phyloP scores from a whole-genome alignment of 1,140 invertebrate genomes.

The Diorhabda sublineata region DNA sequence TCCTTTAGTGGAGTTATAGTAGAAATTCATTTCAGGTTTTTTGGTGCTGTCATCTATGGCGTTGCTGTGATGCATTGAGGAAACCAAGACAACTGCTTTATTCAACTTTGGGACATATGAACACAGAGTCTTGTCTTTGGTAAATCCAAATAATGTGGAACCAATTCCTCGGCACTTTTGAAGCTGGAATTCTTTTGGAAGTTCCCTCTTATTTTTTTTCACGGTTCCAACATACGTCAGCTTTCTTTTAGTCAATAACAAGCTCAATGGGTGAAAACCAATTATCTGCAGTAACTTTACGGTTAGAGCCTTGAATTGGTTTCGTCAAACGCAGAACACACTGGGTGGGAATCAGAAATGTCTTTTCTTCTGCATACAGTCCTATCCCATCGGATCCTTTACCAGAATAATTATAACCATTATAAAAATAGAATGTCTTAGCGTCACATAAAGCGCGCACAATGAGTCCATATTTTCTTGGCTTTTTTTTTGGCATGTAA shows the following conservation, averaged over 20 bases:
- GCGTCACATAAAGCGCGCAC: no score
- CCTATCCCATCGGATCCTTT: background rate
- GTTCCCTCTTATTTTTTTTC: conserved; percentile 40
- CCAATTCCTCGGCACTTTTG: conserved; percentile 18
- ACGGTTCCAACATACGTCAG: conserved; percentile 37
- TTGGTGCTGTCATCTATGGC: conserved; percentile 25
- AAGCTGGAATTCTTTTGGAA: conserved; percentile 37
- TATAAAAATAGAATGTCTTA: no score
- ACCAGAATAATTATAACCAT: background rate
- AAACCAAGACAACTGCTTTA: conserved; percentile 40
- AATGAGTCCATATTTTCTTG: no score
- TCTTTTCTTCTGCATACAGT: background rate
- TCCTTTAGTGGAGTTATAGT: conserved; percentile 40
- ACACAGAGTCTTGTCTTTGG: conserved; percentile 33
- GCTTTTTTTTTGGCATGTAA: no score
- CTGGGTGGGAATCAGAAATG: background rate
- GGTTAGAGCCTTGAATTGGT: background rate
- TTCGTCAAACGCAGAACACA: background rate
- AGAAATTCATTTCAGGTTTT: conserved; percentile 37
- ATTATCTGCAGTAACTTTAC: background rate
- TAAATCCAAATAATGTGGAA: conserved; percentile 22
- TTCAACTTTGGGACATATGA: conserved; percentile 36
- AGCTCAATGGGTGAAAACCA: conserved; percentile 18
- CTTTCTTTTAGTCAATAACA: conserved; percentile 34
- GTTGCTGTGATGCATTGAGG: conserved; percentile 39